Evolutionary conservation across 2,797 vertebrate species (phyloP), one percentile per base, ranked within the genome.

Genomic region (Nannoperca australis): DNA sequence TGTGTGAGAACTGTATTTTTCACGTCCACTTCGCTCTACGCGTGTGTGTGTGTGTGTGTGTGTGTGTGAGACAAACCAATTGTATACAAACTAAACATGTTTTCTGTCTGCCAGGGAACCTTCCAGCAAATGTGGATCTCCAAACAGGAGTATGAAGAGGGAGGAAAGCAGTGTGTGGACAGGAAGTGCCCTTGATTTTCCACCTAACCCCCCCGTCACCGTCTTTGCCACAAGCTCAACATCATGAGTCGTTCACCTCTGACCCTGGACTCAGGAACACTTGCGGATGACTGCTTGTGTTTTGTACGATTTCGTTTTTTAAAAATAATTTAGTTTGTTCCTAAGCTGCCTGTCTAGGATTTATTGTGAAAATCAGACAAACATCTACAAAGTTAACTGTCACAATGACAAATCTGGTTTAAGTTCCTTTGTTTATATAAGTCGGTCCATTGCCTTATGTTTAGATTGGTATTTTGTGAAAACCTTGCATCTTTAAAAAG

Each of bases 71-170:
- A 7, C 44, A 58, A n/a, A 59, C 13, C 7, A 22, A 6, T 30
- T 42, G 40, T 45, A 32, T 24, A 32, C 6, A 40, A 65, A 47
- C 51, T 55, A 6, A 50, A 27, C 40, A 5, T 17, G 14, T 73
- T 55, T 65, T 53, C 5, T 20, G 1, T 93, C 86, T 91, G 0
- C 30, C 82, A 99, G 98, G 98, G 98, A 81, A 99, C 97, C 73
- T 99, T 99, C 92, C 98, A 99, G 87, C 98, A 99, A 91, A 99
- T 99, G 98, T 99, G 97, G 98, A 99, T 99, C 94, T 99, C 98
- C 32, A 99, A 99, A 91, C 98, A 99, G 89, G 98, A 99, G 77
- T 99, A 99, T 18, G 98, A 99, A 93, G 98, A 99, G 93, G 98
- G 98, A 88, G 98, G 98, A 66, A 99, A 99, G 91, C 98, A 99